A percentile compares a stretch with the other conserved stretches of the same genome.
phyloP scores from a whole-genome alignment of 2,888 invertebrate species.

The Eilema caniola region DNA sequence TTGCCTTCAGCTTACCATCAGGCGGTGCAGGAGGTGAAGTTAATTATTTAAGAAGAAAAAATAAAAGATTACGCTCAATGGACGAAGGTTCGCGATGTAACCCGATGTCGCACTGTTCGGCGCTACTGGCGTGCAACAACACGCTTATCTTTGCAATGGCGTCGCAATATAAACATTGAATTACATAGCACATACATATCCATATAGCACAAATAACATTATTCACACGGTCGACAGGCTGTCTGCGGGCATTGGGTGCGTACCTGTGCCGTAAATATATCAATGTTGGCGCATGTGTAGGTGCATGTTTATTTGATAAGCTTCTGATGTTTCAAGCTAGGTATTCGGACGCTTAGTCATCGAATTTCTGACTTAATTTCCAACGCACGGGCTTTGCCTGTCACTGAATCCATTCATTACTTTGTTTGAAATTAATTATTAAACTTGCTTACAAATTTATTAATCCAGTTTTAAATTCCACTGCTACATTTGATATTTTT shows the following conservation, averaged over 20 bases:
- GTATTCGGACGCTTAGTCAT: conserved; percentile 78
- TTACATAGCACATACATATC: conserved; percentile 66
- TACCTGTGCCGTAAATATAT: conserved; percentile 78
- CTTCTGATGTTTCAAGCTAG: conserved; percentile 81
- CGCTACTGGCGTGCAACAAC: conserved; percentile 42
- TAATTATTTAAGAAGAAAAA: no score
- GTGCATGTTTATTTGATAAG: conserved; percentile 84
- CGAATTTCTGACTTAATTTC: conserved; percentile 71
- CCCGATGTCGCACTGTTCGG: conserved; percentile 55
- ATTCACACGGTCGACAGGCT: conserved; percentile 85
- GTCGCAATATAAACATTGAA: conserved; percentile 74
- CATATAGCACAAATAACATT: conserved; percentile 69
- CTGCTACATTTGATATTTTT: not conserved
- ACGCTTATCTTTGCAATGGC: conserved; percentile 70
- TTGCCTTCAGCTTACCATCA: no score
- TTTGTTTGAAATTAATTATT: not conserved
- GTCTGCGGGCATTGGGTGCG: conserved; percentile 79
- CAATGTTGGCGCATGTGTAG: conserved; percentile 72
- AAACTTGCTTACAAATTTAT: not conserved
- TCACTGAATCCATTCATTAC: conserved; percentile 21
- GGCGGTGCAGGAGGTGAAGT: no score
- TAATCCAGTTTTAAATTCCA: not conserved
- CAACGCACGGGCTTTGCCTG: conserved; percentile 69
- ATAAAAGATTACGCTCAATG: no score
- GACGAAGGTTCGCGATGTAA: conserved; percentile 60